Base-by-base conservation (phyloP, 2,797 vertebrate species). In the Peromyscus eremicus region DNA sequence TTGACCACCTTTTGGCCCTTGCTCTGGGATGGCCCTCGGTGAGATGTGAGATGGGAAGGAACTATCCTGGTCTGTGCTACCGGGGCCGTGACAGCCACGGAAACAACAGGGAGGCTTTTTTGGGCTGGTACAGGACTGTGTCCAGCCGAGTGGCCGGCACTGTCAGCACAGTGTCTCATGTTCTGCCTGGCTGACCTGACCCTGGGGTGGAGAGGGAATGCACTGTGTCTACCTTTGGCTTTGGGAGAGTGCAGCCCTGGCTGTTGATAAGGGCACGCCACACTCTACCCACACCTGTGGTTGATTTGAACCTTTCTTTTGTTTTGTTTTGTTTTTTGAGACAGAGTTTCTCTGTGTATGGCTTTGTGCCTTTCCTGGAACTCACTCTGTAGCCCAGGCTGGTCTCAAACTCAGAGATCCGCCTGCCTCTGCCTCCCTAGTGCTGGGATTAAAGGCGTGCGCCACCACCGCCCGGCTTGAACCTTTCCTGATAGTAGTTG, bases 121-220 rank as follows among this genome's bases (percentile, higher is more conserved):
- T 64, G 66, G 40, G 32, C 19, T 21, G 11, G 37, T 25, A 11
- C 55, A 77, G 34, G 88, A 64, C 73, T 49, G 5, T 2, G 43
- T 29, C 37, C 14, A 6, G 43, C 52, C 64, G 43, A 16, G 29
- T 29, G 0, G 66, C 64, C 64, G 60, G 76, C 43, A 8, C 64
- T 0, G 1, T 10, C n/a, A 1, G 21, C 14, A 1, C 46, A 2
- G 7, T 9, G 3, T 19, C 68, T n/a, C 46, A 11, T 13, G 34
- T 10, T 76, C 21, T 10, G 40, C 27, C 71, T 10, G 29, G 25
- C 52, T 52, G 52, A 13, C 55, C 19, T 40, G 49, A 2, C 0
- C 34, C 1, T 10, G 6, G 62, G 21, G 11, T 40, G 16, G 27
- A 52, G 57, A 62, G 43, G 10, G 12, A 52, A 7, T 1, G 0